phyloP scores from a whole-genome alignment of 2,113 vertebrate genomes.

The Vombatus ursinus region DNA sequence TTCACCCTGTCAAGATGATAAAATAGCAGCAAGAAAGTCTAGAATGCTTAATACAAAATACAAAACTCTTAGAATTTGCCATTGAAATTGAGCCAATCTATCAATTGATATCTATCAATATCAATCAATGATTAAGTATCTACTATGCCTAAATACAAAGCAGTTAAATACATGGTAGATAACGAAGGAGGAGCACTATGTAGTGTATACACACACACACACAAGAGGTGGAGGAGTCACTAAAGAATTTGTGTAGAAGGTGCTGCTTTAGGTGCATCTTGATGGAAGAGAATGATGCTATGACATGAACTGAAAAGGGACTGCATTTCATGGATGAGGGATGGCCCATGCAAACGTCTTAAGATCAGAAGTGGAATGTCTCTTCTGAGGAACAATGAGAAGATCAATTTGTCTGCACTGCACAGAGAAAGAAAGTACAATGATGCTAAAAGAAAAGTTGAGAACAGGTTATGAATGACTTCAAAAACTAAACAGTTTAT shows the following conservation, averaged over 20 bases:
- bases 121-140: not conserved
- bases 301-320: not conserved
- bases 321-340: not conserved
- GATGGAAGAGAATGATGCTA: not conserved
- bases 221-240: not conserved
- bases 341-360: not conserved
- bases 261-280: not conserved
- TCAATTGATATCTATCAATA: not conserved
- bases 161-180: too few species aligned
- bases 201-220: too few species aligned
- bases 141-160: not conserved
- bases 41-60: not conserved
- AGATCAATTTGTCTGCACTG: not conserved
- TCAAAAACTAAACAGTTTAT: not conserved
- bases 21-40: not conserved
- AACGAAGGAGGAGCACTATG: too few species aligned
- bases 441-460: not conserved
- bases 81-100: not conserved
- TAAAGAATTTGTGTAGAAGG: not conserved
- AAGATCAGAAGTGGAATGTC: not conserved
- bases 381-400: not conserved
- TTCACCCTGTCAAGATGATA: not conserved
- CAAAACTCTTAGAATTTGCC: not conserved
- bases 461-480: not conserved
- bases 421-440: not conserved